Percentiles rank a stretch among this genome's conserved stretches.
phyloP scores from a whole-genome alignment of 2,888 invertebrate genomes.

The Dicycla oo region DNA sequence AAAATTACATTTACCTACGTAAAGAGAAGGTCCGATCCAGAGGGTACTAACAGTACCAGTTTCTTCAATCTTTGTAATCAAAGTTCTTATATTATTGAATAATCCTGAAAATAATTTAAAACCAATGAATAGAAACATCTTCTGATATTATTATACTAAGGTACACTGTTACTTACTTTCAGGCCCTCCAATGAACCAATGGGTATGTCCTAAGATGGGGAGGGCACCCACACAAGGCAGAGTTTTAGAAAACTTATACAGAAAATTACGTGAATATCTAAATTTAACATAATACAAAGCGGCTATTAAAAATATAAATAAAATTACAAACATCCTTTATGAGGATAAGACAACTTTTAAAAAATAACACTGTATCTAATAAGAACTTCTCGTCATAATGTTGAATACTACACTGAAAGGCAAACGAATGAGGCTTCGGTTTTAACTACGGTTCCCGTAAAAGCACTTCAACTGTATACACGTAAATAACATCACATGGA shows the following conservation, averaged over 20 bases:
- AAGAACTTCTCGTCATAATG: constrained; percentile 28
- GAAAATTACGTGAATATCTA: constrained; percentile 71
- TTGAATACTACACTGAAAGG: constrained; percentile 39
- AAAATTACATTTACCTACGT: constrained; percentile 72
- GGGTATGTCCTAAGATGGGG: constrained; percentile 80
- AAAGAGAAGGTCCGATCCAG: constrained; percentile 82
- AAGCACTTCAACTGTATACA: constrained; percentile 17
- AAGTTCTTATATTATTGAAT: constrained; percentile 72
- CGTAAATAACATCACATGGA: constrained; percentile 12
- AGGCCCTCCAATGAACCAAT: constrained; percentile 83
- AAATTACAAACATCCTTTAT: constrained; percentile 74
- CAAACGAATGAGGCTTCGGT: constrained; percentile 3
- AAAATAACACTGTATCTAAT: neutral
- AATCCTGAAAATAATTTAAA: constrained; percentile 72
- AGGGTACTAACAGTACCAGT: constrained; percentile 72
- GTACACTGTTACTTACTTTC: constrained; percentile 75
- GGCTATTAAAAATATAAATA: constrained; percentile 68
- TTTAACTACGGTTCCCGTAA: constrained; percentile 37
- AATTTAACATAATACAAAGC: constrained; percentile 77
- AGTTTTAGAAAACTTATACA: constrained; percentile 76
- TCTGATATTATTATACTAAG: neutral
- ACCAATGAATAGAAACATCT: too few species aligned
- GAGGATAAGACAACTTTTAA: neutral
- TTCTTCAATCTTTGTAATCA: constrained; percentile 66
- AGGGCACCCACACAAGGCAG: constrained; percentile 74